Evolutionary conservation across 1,140 invertebrate genomes (phyloP).

Genomic region (Anoplophora glabripennis): DNA sequence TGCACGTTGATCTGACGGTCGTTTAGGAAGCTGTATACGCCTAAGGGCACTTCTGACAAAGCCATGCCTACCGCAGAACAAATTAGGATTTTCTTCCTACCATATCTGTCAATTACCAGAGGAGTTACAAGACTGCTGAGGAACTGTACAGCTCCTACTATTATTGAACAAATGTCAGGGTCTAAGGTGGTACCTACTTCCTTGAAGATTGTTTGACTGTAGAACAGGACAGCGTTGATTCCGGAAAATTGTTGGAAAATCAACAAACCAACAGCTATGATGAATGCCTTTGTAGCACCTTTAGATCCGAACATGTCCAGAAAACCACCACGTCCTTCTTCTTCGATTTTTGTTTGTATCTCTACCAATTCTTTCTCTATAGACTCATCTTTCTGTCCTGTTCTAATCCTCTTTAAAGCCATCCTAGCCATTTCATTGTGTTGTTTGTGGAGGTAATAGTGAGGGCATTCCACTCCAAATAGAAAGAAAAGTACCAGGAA

Average conservation of each 20-base stretch:
- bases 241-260: conserved; percentile 75
- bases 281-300: conserved; percentile 61
- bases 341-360: conserved; percentile 24
- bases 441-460: conserved; percentile 60
- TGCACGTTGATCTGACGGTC: conserved; percentile 19
- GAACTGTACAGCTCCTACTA: conserved; percentile 72
- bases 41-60: conserved; percentile 37
- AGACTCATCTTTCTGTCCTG: conserved; percentile 52
- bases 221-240: conserved; percentile 81
- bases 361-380: conserved; percentile 40
- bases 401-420: conserved; percentile 60
- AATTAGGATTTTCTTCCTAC: conserved; percentile 68
- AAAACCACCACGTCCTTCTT: conserved; percentile 48
- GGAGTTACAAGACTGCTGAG: conserved; percentile 66
- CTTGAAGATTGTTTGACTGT: conserved; percentile 68
- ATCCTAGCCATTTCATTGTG: conserved; percentile 59
- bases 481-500: conserved; percentile 54
- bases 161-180: conserved; percentile 66
- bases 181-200: conserved; percentile 58
- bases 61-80: conserved; percentile 64
- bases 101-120: conserved; percentile 69
- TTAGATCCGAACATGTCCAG: conserved; percentile 56
- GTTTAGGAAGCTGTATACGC: conserved; percentile 36
- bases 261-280: conserved; percentile 67
- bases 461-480: conserved; percentile 70